Conservation (phyloP, 2,888 invertebrate species). For the Trichopoda pennipes region DNA sequence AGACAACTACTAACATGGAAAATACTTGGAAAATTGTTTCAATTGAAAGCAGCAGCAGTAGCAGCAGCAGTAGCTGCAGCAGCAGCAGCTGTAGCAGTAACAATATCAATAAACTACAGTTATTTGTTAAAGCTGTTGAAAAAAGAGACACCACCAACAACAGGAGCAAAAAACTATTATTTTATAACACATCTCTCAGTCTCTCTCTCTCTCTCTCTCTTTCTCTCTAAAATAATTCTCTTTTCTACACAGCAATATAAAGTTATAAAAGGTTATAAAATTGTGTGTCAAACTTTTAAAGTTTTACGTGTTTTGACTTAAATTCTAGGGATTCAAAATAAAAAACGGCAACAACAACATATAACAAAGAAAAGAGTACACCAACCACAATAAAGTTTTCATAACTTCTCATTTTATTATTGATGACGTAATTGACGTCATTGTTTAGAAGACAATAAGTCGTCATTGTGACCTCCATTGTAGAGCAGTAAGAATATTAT, state of each 20-base stretch:
- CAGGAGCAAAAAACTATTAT: conserved; percentile 22
- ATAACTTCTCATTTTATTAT: conserved; percentile 42
- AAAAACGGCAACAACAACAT: conserved; percentile 16
- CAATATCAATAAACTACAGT: conserved; percentile 21
- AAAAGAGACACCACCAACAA: conserved; percentile 7
- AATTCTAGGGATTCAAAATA: background rate
- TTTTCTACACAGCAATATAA: background rate
- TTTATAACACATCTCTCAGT: conserved; percentile 9
- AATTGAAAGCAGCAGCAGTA: conserved; percentile 36
- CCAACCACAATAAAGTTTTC: background rate
- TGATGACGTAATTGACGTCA: conserved; percentile 69
- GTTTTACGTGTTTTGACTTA: conserved; percentile 14
- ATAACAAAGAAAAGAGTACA: conserved; percentile 31
- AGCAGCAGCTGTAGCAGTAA: background rate
- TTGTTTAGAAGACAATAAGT: conserved; percentile 61
- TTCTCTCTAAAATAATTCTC: background rate
- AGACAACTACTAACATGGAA: conserved; percentile 65
- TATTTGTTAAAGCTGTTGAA: conserved; percentile 20
- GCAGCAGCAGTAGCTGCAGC: conserved; percentile 7
- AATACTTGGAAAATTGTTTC: conserved; percentile 62
- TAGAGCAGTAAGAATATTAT: conserved; percentile 1
- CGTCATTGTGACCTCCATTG: conserved; percentile 66
- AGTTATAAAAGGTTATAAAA: conserved; percentile 26
- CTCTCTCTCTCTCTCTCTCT: conserved; percentile 25
- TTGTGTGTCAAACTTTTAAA: conserved; percentile 32